These are phyloP conservation scores for Aporophyla lueneburgensis DNA, from an alignment of 2,888 invertebrate species.

Conservation along the genomic window DNA sequence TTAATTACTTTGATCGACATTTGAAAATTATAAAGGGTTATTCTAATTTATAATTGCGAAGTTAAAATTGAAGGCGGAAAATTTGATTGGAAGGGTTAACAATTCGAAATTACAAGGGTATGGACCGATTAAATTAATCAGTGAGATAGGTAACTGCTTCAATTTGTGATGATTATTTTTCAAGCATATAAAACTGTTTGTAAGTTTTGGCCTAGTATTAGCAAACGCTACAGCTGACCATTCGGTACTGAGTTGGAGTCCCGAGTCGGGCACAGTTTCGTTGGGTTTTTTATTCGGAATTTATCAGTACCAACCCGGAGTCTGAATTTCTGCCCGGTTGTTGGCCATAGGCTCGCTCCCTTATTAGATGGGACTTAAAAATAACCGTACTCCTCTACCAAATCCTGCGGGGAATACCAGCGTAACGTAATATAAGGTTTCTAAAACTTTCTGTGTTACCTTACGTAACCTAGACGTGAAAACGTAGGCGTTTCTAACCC, in stretches of 20 bases:
- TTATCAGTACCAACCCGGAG: neutral
- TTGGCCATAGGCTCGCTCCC: neutral
- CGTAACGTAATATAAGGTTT: neutral
- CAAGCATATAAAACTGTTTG: neutral
- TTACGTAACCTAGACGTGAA: neutral
- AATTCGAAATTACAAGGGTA: constrained; percentile 3
- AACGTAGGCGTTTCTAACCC: neutral
- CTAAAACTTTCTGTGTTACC: neutral
- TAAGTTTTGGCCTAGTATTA: no score
- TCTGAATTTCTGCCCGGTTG: neutral
- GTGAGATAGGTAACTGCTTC: neutral
- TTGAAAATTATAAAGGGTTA: neutral
- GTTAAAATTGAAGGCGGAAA: constrained; percentile 13
- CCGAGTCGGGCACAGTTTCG: no score
- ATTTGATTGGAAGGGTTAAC: constrained; percentile 2
- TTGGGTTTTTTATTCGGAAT: neutral
- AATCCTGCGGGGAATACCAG: no score
- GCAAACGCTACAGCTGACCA: no score
- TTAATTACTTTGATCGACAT: neutral
- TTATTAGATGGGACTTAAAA: neutral
- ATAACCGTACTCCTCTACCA: neutral
- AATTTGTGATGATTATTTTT: neutral
- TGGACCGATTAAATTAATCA: neutral
- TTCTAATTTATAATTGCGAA: neutral
- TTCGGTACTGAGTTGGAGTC: no score